Evolutionary conservation across 2,113 vertebrate genomes (phyloP).

Genomic region (Laticauda colubrina): DNA sequence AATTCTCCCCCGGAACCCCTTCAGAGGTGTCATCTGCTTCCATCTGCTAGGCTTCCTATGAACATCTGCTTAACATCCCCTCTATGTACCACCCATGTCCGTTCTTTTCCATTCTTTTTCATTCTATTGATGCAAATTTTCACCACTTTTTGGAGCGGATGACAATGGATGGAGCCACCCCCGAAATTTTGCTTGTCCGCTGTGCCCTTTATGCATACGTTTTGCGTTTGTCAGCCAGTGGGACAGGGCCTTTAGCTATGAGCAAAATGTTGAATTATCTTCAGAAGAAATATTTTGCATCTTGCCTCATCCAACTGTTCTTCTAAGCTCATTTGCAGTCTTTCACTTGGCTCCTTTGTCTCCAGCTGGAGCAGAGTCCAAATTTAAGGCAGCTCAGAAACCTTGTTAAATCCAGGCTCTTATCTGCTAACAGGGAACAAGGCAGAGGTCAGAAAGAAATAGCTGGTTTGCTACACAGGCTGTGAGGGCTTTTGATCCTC

Average conservation of each 20-base stretch:
- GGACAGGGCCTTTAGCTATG: background rate
- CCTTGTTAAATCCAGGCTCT: background rate
- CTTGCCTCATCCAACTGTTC: background rate
- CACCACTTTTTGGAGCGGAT: no score
- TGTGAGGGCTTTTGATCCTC: background rate
- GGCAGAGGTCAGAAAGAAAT: background rate
- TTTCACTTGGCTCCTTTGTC: background rate
- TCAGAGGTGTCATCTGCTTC: no score
- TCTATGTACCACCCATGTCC: no score
- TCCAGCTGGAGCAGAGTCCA: background rate
- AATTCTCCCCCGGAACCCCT: no score
- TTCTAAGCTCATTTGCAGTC: background rate
- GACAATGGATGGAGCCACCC: no score
- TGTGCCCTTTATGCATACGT: no score
- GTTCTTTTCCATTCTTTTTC: no score
- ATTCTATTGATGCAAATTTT: no score
- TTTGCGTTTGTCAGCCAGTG: no score
- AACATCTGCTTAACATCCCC: no score
- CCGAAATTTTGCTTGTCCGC: no score
- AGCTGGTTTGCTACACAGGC: background rate
- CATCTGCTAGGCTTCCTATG: no score
- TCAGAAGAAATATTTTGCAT: background rate
- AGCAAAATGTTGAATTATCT: background rate
- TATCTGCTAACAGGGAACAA: background rate
- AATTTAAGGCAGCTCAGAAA: background rate